Base-by-base conservation (phyloP, 2,113 vertebrate genomes). In the Callocephalon fimbriatum region DNA sequence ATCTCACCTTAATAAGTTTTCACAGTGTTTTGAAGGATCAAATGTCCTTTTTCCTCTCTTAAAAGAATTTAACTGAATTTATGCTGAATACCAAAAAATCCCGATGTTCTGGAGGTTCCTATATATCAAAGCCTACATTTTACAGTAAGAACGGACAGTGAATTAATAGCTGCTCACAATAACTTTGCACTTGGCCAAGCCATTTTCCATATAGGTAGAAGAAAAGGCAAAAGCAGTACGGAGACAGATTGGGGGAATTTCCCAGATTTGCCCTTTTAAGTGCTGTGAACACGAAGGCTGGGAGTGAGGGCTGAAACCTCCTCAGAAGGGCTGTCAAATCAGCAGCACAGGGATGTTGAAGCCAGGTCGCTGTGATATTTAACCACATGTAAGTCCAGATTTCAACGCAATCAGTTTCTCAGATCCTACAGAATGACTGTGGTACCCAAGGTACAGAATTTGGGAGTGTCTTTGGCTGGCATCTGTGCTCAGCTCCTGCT, bases 351-450 rank as follows among this genome's bases (percentile, higher is more conserved):
- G 23, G 48, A 9, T 59, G 8, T 26, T 38, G 71, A 50, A 40
- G 12, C 29, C 40, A 8, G 11, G 5, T 44, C 0, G 0, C 73
- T 27, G 31, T 16, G 29, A 11, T 10, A 15, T 63, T 73, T 62
- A 7, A 7, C 50, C 7, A 4, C 0, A 0, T 75, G 37, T 15
- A 72, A 58, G 9, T 38, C 35, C 17, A 7, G 38, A 11, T 53
- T 44, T 63, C 35, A 29, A 29, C 12, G 31, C 6, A 7, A 1
- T 12, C 4, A 6, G 0, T 72, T 67, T 72, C 31, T 91, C n/a
- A 63, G 53, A 51, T 32, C 21, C 42, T 47, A 0, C 35, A 10
- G 17, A 61, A 25, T 0, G 3, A 11, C 22, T 17, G 7, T 15
- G 44, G 50, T 37, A 51, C 32, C 37, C 21, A 5, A 63, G 45